Percentiles rank a stretch among this genome's conserved stretches.
Conservation (phyloP, 2,888 invertebrate genomes). For the Agrochola circellaris region DNA sequence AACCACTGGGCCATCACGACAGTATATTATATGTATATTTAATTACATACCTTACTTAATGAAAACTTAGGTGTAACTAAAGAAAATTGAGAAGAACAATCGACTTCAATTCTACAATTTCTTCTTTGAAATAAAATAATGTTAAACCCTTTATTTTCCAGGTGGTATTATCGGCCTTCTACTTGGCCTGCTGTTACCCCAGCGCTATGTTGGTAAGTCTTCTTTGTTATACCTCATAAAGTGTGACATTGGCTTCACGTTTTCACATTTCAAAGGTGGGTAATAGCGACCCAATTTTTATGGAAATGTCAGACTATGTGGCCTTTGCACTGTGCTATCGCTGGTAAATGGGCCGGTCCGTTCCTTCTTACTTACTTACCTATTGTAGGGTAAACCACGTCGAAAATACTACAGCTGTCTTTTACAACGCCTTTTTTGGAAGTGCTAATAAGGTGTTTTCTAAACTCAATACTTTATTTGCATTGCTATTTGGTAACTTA, state of each 20-base stretch:
- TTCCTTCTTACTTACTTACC: neutral
- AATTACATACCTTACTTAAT: too few species aligned
- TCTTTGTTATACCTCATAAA: neutral
- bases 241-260: neutral
- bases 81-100: neutral
- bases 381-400: neutral
- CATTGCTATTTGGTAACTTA: too few species aligned
- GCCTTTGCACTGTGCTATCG: conserved; percentile 1
- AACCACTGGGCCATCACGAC: too few species aligned
- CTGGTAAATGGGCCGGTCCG: neutral
- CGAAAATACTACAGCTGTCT: neutral
- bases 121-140: too few species aligned
- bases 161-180: conserved; percentile 81
- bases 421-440: neutral
- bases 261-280: neutral
- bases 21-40: too few species aligned
- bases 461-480: too few species aligned
- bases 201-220: conserved; percentile 84
- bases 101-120: too few species aligned
- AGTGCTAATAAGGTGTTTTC: neutral
- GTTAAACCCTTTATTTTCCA: conserved; percentile 65
- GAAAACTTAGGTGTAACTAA: neutral
- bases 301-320: conserved; percentile 29
- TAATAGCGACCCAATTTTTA: neutral
- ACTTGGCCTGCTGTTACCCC: conserved; percentile 80